These are phyloP conservation scores for Lasioglossum malachurum DNA, from an alignment of 2,888 invertebrate genomes.

Conservation along the genomic window DNA sequence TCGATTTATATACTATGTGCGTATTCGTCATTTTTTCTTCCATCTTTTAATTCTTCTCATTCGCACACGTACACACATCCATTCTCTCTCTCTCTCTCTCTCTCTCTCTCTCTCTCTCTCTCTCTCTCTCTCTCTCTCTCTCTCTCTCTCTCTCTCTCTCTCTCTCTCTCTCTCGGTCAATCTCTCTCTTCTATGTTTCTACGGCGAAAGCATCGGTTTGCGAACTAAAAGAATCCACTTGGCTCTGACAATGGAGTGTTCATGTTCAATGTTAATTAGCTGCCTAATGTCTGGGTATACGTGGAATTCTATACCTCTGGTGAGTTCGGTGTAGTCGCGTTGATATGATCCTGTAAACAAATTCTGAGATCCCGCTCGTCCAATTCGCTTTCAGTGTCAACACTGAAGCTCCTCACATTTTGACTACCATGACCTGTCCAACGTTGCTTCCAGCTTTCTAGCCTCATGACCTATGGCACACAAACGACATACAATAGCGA, in stretches of 20 bases:
- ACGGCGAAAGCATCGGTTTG: constrained; percentile 61
- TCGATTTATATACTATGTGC: constrained; percentile 63
- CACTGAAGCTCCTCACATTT: constrained; percentile 81
- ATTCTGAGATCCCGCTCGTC: constrained; percentile 85
- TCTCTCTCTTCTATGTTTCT: constrained; percentile 35
- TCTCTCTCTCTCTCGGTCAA: not conserved
- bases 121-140: not conserved
- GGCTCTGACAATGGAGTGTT: constrained; percentile 61
- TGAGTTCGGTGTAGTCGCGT: constrained; percentile 71
- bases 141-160: not conserved
- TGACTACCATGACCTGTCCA: constrained; percentile 81
- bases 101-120: not conserved
- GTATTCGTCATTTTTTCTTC: constrained; percentile 44
- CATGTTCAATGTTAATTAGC: constrained; percentile 62
- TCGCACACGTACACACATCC: not conserved
- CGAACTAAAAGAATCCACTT: constrained; percentile 61
- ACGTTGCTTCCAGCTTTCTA: constrained; percentile 88
- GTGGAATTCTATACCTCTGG: constrained; percentile 72
- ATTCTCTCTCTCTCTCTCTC: too few relatives aligned
- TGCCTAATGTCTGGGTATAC: constrained; percentile 69
- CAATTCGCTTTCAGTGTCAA: constrained; percentile 86
- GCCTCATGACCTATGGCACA: constrained; percentile 89
- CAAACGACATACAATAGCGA: constrained; percentile 3
- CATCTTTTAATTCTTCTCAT: not conserved
- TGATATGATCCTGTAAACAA: constrained; percentile 81